These are phyloP conservation scores for Podiceps cristatus DNA, from an alignment of 2,113 vertebrate species.

Conservation along the genomic window DNA sequence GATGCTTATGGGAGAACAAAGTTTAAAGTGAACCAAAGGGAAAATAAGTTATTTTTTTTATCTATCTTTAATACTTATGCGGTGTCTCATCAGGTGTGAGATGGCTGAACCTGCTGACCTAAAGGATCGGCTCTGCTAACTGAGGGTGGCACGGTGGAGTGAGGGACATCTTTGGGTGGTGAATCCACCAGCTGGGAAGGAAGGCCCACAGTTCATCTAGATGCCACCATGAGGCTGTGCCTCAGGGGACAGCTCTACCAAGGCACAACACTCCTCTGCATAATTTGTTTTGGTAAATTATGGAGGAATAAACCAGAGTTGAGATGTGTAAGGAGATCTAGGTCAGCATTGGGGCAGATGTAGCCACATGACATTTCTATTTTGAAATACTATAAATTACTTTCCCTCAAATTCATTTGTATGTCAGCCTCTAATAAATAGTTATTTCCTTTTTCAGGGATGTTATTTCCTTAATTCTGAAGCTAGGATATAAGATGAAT, in stretches of 20 bases:
- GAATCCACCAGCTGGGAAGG: fast-evolving
- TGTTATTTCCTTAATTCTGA: background rate
- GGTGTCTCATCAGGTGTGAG: background rate
- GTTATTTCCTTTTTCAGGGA: background rate
- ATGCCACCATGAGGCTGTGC: background rate
- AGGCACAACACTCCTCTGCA: background rate
- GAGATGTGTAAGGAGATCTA: background rate
- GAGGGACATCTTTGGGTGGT: background rate
- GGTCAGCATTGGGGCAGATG: background rate
- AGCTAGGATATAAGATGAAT: background rate
- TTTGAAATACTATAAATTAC: background rate
- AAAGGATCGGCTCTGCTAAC: background rate
- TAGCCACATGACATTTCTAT: background rate
- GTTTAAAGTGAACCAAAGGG: background rate
- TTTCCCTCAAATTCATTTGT: background rate
- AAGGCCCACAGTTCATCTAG: background rate
- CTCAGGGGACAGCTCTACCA: background rate
- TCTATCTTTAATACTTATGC: background rate
- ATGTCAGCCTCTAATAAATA: background rate
- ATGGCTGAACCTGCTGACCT: background rate
- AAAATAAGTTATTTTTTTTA: background rate
- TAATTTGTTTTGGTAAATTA: background rate
- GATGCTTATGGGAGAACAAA: background rate
- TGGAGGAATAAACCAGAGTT: background rate
- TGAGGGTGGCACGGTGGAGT: background rate